A percentile compares a stretch with the other conserved stretches of the same genome.
Conservation (phyloP, 1,140 invertebrate genomes). For the Cephus cinctus region DNA sequence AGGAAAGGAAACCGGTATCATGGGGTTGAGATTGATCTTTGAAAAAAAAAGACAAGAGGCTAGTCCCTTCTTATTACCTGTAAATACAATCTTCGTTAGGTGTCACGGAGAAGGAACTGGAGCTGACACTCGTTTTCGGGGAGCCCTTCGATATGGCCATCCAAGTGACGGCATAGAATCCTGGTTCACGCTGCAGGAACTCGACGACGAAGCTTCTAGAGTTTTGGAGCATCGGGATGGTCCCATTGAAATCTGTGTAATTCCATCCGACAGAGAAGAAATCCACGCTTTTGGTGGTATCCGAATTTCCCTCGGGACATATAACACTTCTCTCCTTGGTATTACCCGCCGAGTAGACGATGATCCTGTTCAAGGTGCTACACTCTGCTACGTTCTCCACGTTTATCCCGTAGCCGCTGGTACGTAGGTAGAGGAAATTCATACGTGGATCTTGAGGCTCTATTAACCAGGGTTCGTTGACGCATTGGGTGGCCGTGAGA, state of each 20-base stretch:
- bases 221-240: conserved; percentile 56
- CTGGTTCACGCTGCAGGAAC: conserved; percentile 69
- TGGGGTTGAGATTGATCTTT: neutral
- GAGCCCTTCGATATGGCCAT: conserved; percentile 72
- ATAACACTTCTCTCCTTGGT: conserved; percentile 63
- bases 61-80: too few species aligned
- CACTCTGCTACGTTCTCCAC: conserved; percentile 58
- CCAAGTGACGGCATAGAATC: conserved; percentile 73
- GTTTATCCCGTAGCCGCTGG: conserved; percentile 64
- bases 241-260: conserved; percentile 30
- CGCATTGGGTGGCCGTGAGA: conserved; percentile 58
- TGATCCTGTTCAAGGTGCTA: conserved; percentile 68
- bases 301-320: conserved; percentile 58
- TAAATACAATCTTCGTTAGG: conserved; percentile 67
- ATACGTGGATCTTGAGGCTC: conserved; percentile 70
- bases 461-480: conserved; percentile 76
- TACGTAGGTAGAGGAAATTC: conserved; percentile 71
- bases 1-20: neutral
- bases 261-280: conserved; percentile 77
- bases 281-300: conserved; percentile 57
- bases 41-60: too few species aligned
- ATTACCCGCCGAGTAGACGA: conserved; percentile 69
- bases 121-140: conserved; percentile 41
- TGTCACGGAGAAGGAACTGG: conserved; percentile 59
- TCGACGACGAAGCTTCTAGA: conserved; percentile 70